Base-by-base conservation (phyloP, 1,140 invertebrate species). In the Bombus sylvicola region DNA sequence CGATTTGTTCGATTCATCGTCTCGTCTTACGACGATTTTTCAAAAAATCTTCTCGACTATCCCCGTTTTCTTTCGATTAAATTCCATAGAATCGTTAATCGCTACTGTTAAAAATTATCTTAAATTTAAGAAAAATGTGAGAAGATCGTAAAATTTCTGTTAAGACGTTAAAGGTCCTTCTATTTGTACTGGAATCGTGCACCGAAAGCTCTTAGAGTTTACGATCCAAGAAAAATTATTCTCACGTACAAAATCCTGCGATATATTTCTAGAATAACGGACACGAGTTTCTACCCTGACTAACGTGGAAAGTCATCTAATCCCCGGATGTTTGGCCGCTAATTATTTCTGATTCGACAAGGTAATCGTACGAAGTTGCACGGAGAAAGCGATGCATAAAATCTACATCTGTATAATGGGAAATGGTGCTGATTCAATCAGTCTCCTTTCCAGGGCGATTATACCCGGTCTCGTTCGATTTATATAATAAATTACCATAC, bases 51-150 rank as follows among this genome's bases (percentile, higher is more conserved):
- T 6, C 47, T 22, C 47, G 0, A 22, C 18, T 0, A 53, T 22
- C 18, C 6, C 6, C 18, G 18, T 31, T 3, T 62, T 2, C 59
- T 62, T n/a, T 13, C 0, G 0, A n/a, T 28, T 0, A 13, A 3
- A 28, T n/a, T n/a, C 28, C 22, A 62, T 62, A 28, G 28, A 12
- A 3, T 59, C 10, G 59, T n/a, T 6, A 5, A 5, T 62, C 28
- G 3, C 1, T 5, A 4, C 22, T 1, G 28, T n/a, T n/a, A n/a
- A n/a, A n/a, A 4, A 4, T 1, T 12, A 10, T 0, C 28, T n/a
- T n/a, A 4, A 62, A 62, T 13, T n/a, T 13, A 12, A n/a, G 59
- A 62, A n/a, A 28, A n/a, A 62, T n/a, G 12, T 1, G 10, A n/a
- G 4, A 12, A 3, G 5, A n/a, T n/a, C 28, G 10, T 28, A 62